These are phyloP conservation scores for Anastrepha obliqua DNA, from an alignment of 1,140 invertebrate species.

Conservation along the genomic window DNA sequence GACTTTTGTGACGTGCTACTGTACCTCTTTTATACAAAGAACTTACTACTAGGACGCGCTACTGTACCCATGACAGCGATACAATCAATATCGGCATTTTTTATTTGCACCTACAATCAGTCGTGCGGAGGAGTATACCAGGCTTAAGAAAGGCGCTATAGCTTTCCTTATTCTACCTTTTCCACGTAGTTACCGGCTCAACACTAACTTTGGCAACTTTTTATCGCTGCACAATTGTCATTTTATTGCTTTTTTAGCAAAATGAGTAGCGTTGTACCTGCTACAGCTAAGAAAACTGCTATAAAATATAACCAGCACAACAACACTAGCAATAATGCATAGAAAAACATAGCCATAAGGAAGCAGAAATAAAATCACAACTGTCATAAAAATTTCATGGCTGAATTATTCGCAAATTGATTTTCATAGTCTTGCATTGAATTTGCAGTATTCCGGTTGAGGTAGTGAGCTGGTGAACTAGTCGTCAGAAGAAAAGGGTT, in stretches of 20 bases:
- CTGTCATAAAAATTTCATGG: constrained; percentile 58
- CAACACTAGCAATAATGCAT: background rate
- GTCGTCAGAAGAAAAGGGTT: constrained; percentile 5
- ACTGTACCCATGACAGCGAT: background rate
- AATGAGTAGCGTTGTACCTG: background rate
- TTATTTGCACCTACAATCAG: background rate
- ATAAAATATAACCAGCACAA: constrained; percentile 33
- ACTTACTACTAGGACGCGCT: background rate
- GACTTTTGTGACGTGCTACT: background rate
- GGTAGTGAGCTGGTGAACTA: background rate
- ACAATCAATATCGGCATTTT: background rate
- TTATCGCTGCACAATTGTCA: constrained; percentile 42
- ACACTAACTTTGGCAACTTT: constrained; percentile 38
- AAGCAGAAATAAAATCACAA: constrained; percentile 51
- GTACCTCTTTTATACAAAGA: background rate
- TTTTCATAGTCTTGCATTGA: constrained; percentile 53
- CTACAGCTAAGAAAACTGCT: constrained; percentile 10
- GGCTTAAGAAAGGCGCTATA: background rate
- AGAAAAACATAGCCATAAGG: constrained; percentile 33
- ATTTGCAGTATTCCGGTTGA: background rate
- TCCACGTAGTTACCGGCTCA: background rate
- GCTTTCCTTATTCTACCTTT: background rate
- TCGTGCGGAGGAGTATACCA: background rate
- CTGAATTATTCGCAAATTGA: constrained; percentile 58
- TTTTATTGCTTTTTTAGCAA: constrained; percentile 38